Evolutionary conservation across 2,888 invertebrate genomes (phyloP).

Genomic region (Chymomyza procnemis): DNA sequence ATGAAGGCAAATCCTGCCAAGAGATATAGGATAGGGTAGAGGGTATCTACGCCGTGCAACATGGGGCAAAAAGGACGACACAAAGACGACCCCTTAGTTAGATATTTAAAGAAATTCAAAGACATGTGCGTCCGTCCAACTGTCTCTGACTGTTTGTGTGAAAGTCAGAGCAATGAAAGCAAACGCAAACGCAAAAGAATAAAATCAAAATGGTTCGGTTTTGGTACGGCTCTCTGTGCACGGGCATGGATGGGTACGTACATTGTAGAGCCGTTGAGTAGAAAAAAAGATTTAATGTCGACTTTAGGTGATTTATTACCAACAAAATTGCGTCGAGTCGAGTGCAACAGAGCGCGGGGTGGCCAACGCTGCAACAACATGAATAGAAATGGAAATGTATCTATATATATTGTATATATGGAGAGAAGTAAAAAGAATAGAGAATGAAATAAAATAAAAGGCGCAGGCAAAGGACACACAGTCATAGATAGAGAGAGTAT

Average conservation of each 20-base stretch:
- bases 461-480: conserved; percentile 58
- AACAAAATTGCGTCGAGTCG: conserved; percentile 76
- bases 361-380: conserved; percentile 31
- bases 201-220: background rate
- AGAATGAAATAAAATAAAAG: conserved; percentile 46
- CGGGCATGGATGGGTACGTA: background rate
- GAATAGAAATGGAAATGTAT: conserved; percentile 53
- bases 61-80: conserved; percentile 35
- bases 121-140: conserved; percentile 57
- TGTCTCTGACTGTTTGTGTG: conserved; percentile 53
- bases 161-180: conserved; percentile 62
- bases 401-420: no score
- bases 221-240: background rate
- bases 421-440: conserved; percentile 61
- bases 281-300: conserved; percentile 76
- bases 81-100: conserved; percentile 37
- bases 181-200: conserved; percentile 27
- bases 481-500: background rate
- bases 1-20: conserved; percentile 14
- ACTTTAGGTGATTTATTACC: conserved; percentile 78
- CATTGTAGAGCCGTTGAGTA: conserved; percentile 3
- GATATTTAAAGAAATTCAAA: conserved; percentile 42
- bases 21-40: background rate
- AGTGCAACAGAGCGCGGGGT: conserved; percentile 54
- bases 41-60: conserved; percentile 13